Percentiles rank a stretch among this genome's conserved stretches.
Conservation (phyloP, 2,888 invertebrate genomes). For the Argynnis bischoffii region DNA sequence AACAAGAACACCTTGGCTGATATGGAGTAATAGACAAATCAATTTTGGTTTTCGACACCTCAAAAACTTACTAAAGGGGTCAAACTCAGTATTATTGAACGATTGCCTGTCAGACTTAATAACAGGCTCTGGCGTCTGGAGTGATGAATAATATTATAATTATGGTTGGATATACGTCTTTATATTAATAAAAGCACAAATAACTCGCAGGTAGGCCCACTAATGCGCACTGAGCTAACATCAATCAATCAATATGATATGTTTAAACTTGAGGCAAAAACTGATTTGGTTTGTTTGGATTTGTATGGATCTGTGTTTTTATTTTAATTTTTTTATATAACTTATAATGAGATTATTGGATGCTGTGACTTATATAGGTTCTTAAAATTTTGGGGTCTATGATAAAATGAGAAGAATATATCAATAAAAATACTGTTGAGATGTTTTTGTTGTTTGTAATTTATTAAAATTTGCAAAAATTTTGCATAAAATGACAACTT, state of each 20-base stretch:
- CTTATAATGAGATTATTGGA: not conserved
- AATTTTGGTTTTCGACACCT: conserved; percentile 36
- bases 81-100: conserved; percentile 49
- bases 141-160: conserved; percentile 68
- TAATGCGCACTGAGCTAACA: conserved; percentile 71
- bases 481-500: no score
- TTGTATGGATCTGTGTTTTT: conserved; percentile 51
- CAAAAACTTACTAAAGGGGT: conserved; percentile 32
- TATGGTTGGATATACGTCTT: conserved; percentile 58
- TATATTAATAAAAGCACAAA: conserved; percentile 71
- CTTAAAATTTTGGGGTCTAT: no score
- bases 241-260: conserved; percentile 75
- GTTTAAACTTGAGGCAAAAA: conserved; percentile 58
- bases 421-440: no score
- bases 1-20: conserved; percentile 29
- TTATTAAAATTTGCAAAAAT: no score
- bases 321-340: not conserved
- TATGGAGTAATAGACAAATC: conserved; percentile 37
- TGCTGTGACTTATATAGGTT: no score
- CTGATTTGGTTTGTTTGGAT: conserved; percentile 40
- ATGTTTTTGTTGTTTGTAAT: no score
- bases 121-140: conserved; percentile 35
- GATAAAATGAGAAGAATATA: no score
- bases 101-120: conserved; percentile 50
- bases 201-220: conserved; percentile 57